These are phyloP conservation scores for Ornithoptera priamus DNA, from an alignment of 2,888 invertebrate genomes.

Conservation along the genomic window DNA sequence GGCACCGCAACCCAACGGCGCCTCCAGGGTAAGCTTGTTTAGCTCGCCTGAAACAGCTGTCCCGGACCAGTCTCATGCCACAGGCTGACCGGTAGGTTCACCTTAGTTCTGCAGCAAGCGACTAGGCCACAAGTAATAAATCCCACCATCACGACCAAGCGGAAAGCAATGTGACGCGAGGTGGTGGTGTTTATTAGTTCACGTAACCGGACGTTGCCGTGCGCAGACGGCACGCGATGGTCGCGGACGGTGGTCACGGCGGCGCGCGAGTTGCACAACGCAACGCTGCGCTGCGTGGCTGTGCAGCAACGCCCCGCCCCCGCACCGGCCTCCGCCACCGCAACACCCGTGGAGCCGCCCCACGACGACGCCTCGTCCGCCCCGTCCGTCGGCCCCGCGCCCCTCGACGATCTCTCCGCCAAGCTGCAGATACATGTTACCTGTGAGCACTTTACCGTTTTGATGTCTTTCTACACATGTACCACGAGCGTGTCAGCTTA, in stretches of 20 bases:
- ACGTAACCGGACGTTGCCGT: too few species aligned
- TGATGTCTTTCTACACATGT: too few species aligned
- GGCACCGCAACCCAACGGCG: too few species aligned
- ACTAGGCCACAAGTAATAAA: too few species aligned
- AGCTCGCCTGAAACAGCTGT: too few species aligned
- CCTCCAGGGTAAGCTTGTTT: too few species aligned
- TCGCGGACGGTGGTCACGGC: slow-evolving; percentile 85
- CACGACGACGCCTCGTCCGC: slow-evolving; percentile 67
- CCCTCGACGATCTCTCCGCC: slow-evolving; percentile 46
- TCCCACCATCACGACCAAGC: too few species aligned
- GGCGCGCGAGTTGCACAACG: slow-evolving; percentile 91
- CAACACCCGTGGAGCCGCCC: slow-evolving; percentile 64
- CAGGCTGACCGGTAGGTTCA: too few species aligned
- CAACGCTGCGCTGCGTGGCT: slow-evolving; percentile 90
- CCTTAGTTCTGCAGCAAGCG: too few species aligned
- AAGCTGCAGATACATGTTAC: slow-evolving; percentile 73
- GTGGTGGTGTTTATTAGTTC: background rate
- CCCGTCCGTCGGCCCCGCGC: slow-evolving; percentile 73
- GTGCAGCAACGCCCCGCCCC: slow-evolving; percentile 79
- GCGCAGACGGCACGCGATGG: slow-evolving; percentile 59
- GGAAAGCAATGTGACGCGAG: background rate
- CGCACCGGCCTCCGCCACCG: slow-evolving; percentile 84
- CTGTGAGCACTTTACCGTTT: slow-evolving; percentile 43
- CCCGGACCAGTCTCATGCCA: too few species aligned
- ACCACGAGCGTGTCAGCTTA: too few species aligned